Evolutionary conservation across 1,140 invertebrate genomes (phyloP).

Genomic region (Eciton burchellii): DNA sequence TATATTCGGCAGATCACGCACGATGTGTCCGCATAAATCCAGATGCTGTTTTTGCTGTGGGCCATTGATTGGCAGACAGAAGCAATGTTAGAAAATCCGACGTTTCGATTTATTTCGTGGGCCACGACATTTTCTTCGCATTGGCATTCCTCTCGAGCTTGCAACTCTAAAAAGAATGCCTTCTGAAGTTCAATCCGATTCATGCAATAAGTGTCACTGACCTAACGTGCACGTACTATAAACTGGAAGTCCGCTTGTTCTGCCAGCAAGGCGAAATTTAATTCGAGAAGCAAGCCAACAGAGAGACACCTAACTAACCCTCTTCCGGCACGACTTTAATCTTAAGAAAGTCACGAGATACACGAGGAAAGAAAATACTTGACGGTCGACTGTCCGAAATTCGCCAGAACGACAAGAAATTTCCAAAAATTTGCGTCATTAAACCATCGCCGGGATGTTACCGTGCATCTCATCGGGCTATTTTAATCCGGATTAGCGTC

Average conservation of each 20-base stretch:
- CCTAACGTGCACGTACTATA: constrained; percentile 56
- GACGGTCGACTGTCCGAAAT: neutral
- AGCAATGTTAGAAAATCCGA: constrained; percentile 23
- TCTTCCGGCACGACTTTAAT: constrained; percentile 3
- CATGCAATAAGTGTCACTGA: constrained; percentile 69
- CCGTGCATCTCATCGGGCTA: neutral
- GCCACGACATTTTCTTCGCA: constrained; percentile 9
- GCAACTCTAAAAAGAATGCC: constrained; percentile 29
- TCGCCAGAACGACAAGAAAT: constrained; percentile 15
- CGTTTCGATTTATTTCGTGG: constrained; percentile 35
- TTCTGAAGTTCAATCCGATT: constrained; percentile 63
- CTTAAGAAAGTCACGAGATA: neutral
- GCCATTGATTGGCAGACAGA: constrained; percentile 11
- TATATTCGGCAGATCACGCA: neutral
- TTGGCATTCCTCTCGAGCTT: constrained; percentile 43
- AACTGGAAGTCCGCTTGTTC: neutral
- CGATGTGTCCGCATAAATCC: constrained; percentile 14
- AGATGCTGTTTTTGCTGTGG: constrained; percentile 9
- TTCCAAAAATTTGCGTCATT: neutral
- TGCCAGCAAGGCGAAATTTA: constrained; percentile 37
- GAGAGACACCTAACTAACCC: constrained; percentile 28
- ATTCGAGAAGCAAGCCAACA: constrained; percentile 34
- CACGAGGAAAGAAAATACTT: constrained; percentile 18
- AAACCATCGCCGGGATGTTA: neutral
- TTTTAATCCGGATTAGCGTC: constrained; percentile 50